phyloP scores from a whole-genome alignment of 1,140 invertebrate genomes.

The Delia radicum region DNA sequence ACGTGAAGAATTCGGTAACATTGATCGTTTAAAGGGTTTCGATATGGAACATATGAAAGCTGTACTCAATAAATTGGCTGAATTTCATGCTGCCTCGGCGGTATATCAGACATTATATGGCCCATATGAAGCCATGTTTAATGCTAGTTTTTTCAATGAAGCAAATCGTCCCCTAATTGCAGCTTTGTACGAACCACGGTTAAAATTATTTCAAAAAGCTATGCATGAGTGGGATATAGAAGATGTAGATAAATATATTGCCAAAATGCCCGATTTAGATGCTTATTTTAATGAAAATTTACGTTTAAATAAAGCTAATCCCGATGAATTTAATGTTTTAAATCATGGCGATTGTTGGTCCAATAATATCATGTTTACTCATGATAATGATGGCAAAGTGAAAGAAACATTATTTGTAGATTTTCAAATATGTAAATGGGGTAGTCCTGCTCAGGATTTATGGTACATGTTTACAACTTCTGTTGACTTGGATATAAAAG shows the following conservation, averaged over 20 bases:
- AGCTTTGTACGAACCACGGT: conserved; percentile 19
- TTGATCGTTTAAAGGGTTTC: conserved; percentile 59
- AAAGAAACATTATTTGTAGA: conserved; percentile 50
- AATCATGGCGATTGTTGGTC: conserved; percentile 64
- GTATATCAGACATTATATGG: conserved; percentile 40
- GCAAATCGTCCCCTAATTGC: conserved; percentile 26
- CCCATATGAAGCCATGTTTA: conserved; percentile 35
- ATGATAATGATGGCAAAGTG: conserved; percentile 35
- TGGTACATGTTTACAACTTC: conserved; percentile 48
- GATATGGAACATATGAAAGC: conserved; percentile 59
- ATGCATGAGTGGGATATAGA: conserved; percentile 40
- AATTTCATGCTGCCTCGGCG: conserved; percentile 60
- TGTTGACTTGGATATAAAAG: conserved; percentile 30
- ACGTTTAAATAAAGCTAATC: conserved; percentile 38
- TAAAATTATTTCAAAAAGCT: conserved; percentile 32
- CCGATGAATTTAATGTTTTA: conserved; percentile 61
- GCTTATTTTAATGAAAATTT: conserved; percentile 33
- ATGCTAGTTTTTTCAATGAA: conserved; percentile 34
- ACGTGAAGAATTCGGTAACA: conserved; percentile 34
- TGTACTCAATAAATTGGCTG: conserved; percentile 59
- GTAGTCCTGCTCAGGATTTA: conserved; percentile 51
- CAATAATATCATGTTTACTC: conserved; percentile 55
- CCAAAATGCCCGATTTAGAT: conserved; percentile 38
- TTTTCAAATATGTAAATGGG: conserved; percentile 51
- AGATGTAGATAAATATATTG: conserved; percentile 38